Conservation (phyloP, 92 coral and sea anemone species). For the Porites lobata region DNA sequence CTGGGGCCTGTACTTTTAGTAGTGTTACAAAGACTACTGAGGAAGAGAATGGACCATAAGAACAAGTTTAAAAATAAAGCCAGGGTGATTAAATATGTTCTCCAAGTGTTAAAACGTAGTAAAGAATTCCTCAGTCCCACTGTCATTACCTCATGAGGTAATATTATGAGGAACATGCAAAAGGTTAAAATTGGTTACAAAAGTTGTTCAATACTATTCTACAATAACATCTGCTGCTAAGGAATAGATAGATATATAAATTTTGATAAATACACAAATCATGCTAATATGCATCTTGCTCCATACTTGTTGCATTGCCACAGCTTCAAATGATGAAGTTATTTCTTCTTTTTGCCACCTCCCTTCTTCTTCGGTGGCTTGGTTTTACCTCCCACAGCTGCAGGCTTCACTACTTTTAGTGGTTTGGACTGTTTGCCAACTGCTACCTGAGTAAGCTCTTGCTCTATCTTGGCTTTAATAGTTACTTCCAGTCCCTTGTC, state of each 20-base stretch:
- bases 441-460: slow-evolving; percentile 73
- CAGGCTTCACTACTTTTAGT: slow-evolving; percentile 65
- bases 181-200: too few species aligned
- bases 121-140: too few species aligned
- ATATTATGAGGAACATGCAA: too few species aligned
- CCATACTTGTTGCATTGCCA: not conserved
- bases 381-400: slow-evolving; percentile 28
- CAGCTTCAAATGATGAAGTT: not conserved
- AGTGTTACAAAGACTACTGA: too few species aligned
- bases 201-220: too few species aligned
- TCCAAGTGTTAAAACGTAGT: too few species aligned
- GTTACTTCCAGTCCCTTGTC: slow-evolving; percentile 69
- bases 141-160: too few species aligned
- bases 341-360: slow-evolving; percentile 41
- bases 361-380: slow-evolving; percentile 43
- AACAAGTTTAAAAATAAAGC: too few species aligned
- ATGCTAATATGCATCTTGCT: not conserved
- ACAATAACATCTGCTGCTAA: too few species aligned
- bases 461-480: slow-evolving; percentile 83
- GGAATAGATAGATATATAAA: not conserved
- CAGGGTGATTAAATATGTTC: too few species aligned
- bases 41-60: too few species aligned
- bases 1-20: too few species aligned
- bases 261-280: not conserved
- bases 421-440: slow-evolving; percentile 73